A percentile compares a stretch with the other conserved stretches of the same genome.
Evolutionary conservation across 1,140 invertebrate genomes (phyloP).

Genomic region (Formica exsecta): DNA sequence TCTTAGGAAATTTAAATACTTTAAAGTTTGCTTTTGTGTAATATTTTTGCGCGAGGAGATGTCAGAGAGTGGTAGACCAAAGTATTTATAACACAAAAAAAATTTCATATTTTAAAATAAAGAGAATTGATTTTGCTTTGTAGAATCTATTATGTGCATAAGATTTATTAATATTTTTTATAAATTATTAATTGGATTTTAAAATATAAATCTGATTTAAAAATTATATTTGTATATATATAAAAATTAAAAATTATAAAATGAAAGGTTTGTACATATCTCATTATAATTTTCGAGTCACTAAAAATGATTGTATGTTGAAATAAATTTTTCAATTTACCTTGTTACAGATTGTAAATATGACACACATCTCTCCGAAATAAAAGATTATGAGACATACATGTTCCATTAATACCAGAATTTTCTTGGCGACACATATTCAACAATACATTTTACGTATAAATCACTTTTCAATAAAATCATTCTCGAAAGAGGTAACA

Average conservation of each 20-base stretch:
- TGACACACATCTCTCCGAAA: background rate
- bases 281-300: background rate
- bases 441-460: background rate
- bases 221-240: no score
- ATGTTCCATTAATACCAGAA: background rate
- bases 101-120: background rate
- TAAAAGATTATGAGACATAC: background rate
- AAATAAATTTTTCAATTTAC: constrained; percentile 17
- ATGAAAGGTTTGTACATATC: background rate
- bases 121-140: background rate
- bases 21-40: background rate
- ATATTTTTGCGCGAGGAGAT: background rate
- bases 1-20: background rate
- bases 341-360: background rate
- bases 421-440: background rate
- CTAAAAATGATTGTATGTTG: background rate
- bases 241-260: no score
- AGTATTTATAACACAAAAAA: background rate
- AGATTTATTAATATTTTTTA: background rate
- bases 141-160: background rate
- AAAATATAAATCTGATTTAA: background rate
- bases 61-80: background rate
- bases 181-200: background rate
- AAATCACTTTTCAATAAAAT: constrained; percentile 28
- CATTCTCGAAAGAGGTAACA: constrained; percentile 41